Base-by-base conservation (phyloP, 2,113 vertebrate species). In the Cnemophilus loriae region DNA sequence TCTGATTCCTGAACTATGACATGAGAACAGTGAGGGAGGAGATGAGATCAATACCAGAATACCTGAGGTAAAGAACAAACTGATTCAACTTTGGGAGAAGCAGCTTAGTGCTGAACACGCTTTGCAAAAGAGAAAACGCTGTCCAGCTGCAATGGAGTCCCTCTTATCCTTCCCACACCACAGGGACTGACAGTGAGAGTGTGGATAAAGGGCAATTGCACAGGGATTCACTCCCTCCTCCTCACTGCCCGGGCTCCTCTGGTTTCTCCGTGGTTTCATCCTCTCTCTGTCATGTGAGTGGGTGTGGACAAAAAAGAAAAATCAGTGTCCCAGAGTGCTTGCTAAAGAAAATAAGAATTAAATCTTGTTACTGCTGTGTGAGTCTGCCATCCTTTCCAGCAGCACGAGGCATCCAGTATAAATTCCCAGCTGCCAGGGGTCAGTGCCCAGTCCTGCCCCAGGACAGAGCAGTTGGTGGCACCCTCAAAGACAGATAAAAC, bases 391-490 rank as follows among this genome's bases (percentile, higher is more conserved):
- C 61, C 53, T 39, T 32, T 7, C 26, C 41, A 13, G 1, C 77
- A 76, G 59, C 64, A 60, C 11, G 60, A 69, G 60, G 74, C 39
- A 21, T 21, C 6, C 30, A 22, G 47, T 1, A 3, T 3, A 7
- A 32, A 50, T 2, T 4, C 13, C 44, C 55, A 77, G 37, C 50
- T 41, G 5, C 1, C 59, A 26, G 6, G 3, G 27, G 28, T 11
- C 37, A n/a, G 46, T 3, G 4, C 16, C 3, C 2, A 16, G 12
- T 4, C 50, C 74, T 82, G 69, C 17, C 89, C 59, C 74, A 42
- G 30, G 0, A 19, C 41, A 7, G 30, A 24, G 49, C 53, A 39
- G 18, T 0, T 23, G 32, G 3, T 19, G 65, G 28, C 56, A 61
- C 26, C 30, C 27, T 19, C 49, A 61, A 10, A 63, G 26, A 35